A percentile compares a stretch with the other conserved stretches of the same genome.
Evolutionary conservation across 92 coral and sea anemone species (phyloP).

Genomic region (Heliopora coerulea): DNA sequence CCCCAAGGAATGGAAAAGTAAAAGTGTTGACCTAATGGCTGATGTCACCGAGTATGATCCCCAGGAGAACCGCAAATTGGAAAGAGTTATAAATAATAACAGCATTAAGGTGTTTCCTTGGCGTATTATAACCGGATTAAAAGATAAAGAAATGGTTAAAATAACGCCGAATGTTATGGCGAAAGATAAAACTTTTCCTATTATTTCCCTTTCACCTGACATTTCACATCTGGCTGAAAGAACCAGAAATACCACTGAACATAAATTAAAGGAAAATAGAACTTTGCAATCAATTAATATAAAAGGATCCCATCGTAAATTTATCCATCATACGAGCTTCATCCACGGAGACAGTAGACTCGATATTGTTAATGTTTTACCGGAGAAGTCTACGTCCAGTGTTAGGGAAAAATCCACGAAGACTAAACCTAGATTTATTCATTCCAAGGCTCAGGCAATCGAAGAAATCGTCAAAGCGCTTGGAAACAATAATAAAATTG

Average conservation of each 20-base stretch:
- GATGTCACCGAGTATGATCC: neutral
- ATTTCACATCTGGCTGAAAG: too few relatives aligned
- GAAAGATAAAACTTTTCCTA: too few relatives aligned
- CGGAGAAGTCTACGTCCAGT: neutral
- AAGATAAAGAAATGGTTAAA: neutral
- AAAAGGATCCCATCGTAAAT: neutral
- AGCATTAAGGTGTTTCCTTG: neutral
- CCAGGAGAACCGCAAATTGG: neutral
- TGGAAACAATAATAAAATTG: constrained; percentile 24
- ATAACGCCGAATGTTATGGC: too few relatives aligned
- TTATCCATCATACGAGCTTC: constrained; percentile 8
- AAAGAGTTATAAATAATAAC: neutral
- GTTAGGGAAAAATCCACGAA: neutral
- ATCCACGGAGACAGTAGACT: neutral
- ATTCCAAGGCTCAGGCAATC: constrained; percentile 33
- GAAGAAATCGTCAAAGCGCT: constrained; percentile 31
- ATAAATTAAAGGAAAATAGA: too few relatives aligned
- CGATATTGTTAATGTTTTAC: constrained; percentile 2
- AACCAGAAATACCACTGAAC: too few relatives aligned
- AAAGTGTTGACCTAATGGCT: constrained; percentile 6
- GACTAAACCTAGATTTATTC: constrained; percentile 21
- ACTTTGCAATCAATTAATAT: neutral
- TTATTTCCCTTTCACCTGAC: too few relatives aligned
- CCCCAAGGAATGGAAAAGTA: constrained; percentile 11
- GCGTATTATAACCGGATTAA: neutral